Evolutionary conservation across 2,888 invertebrate genomes (phyloP).

Genomic region (Rhodophaea formosa): DNA sequence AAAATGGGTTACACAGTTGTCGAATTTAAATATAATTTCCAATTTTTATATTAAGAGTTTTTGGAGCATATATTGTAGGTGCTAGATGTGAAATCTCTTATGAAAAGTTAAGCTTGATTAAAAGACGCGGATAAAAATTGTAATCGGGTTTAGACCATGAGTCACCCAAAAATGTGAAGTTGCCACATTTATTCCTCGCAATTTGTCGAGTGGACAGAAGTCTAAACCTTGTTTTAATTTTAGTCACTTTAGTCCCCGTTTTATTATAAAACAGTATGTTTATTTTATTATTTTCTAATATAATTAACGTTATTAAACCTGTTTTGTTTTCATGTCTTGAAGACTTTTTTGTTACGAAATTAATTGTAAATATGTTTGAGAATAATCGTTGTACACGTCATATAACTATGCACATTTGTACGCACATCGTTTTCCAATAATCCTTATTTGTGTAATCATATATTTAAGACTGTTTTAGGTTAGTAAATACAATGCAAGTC

Average conservation of each 20-base stretch:
- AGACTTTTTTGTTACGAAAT: conserved; percentile 20
- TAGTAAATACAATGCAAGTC: conserved; percentile 56
- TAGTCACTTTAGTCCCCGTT: too few species aligned
- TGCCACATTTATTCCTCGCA: too few species aligned
- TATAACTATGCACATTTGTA: conserved; percentile 57
- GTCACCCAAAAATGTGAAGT: too few species aligned
- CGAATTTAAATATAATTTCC: conserved; percentile 10
- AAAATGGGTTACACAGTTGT: conserved; percentile 37
- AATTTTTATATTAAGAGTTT: conserved; percentile 1
- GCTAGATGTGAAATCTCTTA: conserved; percentile 63
- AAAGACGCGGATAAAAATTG: too few species aligned
- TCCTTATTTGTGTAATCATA: conserved; percentile 46
- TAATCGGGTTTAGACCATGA: too few species aligned
- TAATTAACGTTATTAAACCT: conserved; percentile 13
- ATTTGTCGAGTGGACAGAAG: too few species aligned
- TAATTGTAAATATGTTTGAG: conserved; percentile 19
- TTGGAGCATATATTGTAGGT: conserved; percentile 46
- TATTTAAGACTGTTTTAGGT: conserved; percentile 66
- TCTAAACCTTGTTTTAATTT: too few species aligned
- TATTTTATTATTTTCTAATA: conserved; percentile 12
- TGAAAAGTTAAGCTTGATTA: conserved; percentile 34
- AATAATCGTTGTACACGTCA: conserved; percentile 19
- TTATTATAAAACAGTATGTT: conserved; percentile 23
- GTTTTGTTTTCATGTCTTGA: conserved; percentile 14
- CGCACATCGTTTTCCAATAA: conserved; percentile 48